These are phyloP conservation scores for Sebastes iracundus DNA, from an alignment of 2,797 vertebrate genomes.

Conservation along the genomic window DNA sequence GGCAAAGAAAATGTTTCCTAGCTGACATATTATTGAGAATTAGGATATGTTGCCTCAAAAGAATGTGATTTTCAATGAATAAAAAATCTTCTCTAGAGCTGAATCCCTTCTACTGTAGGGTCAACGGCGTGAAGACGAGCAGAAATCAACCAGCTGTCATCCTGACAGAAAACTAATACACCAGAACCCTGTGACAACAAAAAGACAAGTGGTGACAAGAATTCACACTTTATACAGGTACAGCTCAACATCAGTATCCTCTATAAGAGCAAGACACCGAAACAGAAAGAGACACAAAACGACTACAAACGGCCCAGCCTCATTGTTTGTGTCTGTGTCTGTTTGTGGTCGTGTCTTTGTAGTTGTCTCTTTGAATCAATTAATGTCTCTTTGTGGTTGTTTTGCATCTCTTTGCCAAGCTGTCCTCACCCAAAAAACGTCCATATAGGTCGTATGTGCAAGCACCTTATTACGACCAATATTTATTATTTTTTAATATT, in stretches of 20 bases:
- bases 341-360: not conserved
- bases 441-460: not conserved
- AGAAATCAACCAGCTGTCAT: not conserved
- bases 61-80: not conserved
- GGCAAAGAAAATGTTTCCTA: not conserved
- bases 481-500: not conserved
- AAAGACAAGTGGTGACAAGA: not conserved
- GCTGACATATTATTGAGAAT: not conserved
- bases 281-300: not conserved
- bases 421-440: not conserved
- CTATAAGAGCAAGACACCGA: not conserved
- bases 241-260: not conserved
- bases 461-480: not conserved
- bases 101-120: not conserved
- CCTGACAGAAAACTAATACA: constrained; percentile 11
- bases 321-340: too few relatives aligned
- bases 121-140: not conserved
- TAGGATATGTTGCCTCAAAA: not conserved
- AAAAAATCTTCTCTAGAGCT: not conserved
- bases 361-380: too few relatives aligned
- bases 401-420: not conserved
- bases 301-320: too few relatives aligned
- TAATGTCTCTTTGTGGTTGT: not conserved
- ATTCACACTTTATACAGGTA: not conserved
- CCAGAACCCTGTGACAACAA: not conserved